A percentile compares a stretch with the other conserved stretches of the same genome.
phyloP scores from a whole-genome alignment of 2,888 invertebrate genomes.

The Panopea generosa region DNA sequence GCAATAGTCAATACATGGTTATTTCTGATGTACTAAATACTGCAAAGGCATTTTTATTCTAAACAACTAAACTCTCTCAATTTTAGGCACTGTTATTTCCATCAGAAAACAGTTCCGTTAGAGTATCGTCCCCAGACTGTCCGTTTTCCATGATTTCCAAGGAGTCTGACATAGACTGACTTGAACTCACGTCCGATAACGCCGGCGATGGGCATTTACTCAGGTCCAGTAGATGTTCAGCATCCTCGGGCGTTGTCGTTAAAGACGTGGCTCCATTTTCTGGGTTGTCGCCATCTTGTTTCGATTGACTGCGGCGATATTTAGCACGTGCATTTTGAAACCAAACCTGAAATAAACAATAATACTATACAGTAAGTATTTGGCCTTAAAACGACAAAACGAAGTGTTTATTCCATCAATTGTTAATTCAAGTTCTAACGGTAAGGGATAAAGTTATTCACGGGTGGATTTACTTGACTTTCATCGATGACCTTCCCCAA shows the following conservation, averaged over 20 bases:
- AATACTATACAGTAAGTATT: no score
- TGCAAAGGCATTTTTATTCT: no score
- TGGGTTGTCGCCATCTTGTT: conserved; percentile 68
- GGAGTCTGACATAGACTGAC: conserved; percentile 74
- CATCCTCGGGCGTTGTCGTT: conserved; percentile 58
- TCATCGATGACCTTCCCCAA: no score
- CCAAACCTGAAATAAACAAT: conserved; percentile 97
- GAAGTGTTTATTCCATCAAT: no score
- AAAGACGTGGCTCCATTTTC: conserved; percentile 51
- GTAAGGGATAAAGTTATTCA: no score
- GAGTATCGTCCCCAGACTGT: conserved; percentile 10
- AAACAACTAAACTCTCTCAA: no score
- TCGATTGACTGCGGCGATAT: conserved; percentile 95
- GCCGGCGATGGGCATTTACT: conserved; percentile 78
- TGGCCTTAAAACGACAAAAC: no score
- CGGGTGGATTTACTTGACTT: no score
- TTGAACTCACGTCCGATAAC: conserved; percentile 80
- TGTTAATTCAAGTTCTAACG: no score
- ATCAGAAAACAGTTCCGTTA: conserved; percentile 31
- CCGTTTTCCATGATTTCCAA: conserved; percentile 63
- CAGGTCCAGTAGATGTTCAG: conserved; percentile 70
- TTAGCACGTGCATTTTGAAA: conserved; percentile 99
- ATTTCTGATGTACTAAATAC: no score
- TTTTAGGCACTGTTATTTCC: conserved; percentile 18
- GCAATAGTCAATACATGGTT: no score